Base-by-base conservation (phyloP, 2,113 vertebrate species). In the Barnardius zonarius region DNA sequence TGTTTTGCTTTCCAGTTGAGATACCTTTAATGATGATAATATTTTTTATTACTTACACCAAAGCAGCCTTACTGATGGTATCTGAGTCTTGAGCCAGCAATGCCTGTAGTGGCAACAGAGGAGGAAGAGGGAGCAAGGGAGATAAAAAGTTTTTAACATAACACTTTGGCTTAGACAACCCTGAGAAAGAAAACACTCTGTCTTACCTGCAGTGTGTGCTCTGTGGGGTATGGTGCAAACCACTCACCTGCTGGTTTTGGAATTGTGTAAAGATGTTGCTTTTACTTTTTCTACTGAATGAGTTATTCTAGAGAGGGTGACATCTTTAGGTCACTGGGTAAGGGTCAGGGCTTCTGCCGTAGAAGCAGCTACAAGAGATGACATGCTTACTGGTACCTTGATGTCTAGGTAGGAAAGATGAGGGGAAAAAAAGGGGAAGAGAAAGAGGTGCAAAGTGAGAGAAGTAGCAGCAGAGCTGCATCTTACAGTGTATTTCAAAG, bases 241-340 rank as follows among this genome's bases (percentile, higher is more conserved):
- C 37, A 9, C 1, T 1, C 24, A 37, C 18, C 61, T 44, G 9
- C 66, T 82, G 70, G 6, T 25, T 85, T 79, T 28, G 20, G 75
- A 46, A 6, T 7, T 16, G 10, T 16, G 10, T 19, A 35, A 48
- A 61, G 57, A 16, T 0, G 0, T 27, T 66, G 28, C 24, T 82
- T 37, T 76, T 61, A 8, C 30, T 86, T 77, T 72, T 37, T 24
- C 30, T 82, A 2, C 37, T 64, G 46, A 82, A 49, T 0, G 6
- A 69, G 10, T 55, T 80, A 5, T 61, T 39, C 80, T 55, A 51
- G 41, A 81, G 33, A 20, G 17, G 13, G 18, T 12, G 27, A 9
- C 35, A 54, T 67, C 46, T 82, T 75, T 5, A 31, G 41, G 39
- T 64, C 41, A 17, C 27, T 69, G 49, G 54, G 20, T 48, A 46